A percentile compares a stretch with the other conserved stretches of the same genome.
phyloP scores from a whole-genome alignment of 2,797 vertebrate genomes.

The Alca torda region DNA sequence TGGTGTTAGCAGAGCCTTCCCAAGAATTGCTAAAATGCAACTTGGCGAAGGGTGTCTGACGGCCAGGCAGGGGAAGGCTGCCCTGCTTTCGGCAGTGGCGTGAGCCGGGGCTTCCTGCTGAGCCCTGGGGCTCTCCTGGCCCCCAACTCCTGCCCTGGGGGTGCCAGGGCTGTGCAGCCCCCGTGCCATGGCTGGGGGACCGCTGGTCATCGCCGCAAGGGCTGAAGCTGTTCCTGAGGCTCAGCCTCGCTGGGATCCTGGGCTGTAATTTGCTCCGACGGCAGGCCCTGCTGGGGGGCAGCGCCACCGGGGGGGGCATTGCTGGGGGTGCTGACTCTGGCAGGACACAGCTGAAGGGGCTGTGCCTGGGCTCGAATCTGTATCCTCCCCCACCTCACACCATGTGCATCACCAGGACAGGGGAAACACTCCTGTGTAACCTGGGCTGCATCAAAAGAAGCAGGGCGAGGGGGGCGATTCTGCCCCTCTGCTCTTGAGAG shows the following conservation, averaged over 20 bases:
- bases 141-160: not conserved
- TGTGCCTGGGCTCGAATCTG: not conserved
- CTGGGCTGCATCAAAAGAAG: not conserved
- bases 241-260: not conserved
- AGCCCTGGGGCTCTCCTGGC: not conserved
- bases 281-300: not conserved
- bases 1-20: not conserved
- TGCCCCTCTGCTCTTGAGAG: not conserved
- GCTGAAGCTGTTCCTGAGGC: not conserved
- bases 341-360: not conserved
- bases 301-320: rapidly evolving
- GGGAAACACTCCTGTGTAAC: not conserved
- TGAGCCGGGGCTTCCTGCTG: not conserved
- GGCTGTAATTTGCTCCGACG: not conserved
- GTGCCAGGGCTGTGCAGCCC: not conserved
- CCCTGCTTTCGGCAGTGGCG: not conserved
- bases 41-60: not conserved
- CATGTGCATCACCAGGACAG: rapidly evolving
- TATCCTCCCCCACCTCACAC: no score
- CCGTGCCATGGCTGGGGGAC: not conserved
- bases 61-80: not conserved
- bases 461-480: not conserved
- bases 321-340: not conserved
- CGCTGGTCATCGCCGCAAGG: not conserved
- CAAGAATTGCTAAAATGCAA: not conserved